Conservation (phyloP, 2,797 vertebrate species). For the Anabas testudineus region DNA sequence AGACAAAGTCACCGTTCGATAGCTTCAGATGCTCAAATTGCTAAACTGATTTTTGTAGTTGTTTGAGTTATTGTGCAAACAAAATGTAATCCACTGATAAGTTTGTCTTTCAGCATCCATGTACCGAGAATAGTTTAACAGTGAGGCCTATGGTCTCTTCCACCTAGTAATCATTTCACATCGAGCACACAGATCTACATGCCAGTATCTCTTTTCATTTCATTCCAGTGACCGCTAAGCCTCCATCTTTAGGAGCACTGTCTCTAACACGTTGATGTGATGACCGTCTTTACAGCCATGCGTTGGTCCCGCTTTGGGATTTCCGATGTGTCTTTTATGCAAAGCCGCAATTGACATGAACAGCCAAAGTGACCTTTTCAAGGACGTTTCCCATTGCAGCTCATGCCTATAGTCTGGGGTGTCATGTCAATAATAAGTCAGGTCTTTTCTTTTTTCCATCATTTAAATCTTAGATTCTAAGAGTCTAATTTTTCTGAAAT, state of each 20-base stretch:
- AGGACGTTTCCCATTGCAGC: slow-evolving; percentile 11
- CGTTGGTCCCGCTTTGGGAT: slow-evolving; percentile 15
- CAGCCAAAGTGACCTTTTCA: slow-evolving; percentile 60
- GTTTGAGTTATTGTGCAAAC: slow-evolving; percentile 6
- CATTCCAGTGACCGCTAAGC: slow-evolving; percentile 4
- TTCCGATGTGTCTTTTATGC: slow-evolving; percentile 49
- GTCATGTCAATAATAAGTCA: slow-evolving; percentile 15
- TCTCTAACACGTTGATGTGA: slow-evolving; percentile 34
- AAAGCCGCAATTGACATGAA: slow-evolving; percentile 33
- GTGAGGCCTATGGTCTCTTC: neutral
- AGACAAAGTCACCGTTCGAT: slow-evolving; percentile 12
- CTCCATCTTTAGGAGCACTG: slow-evolving; percentile 17
- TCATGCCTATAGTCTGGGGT: neutral
- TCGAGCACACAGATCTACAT: neutral
- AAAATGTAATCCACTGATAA: slow-evolving; percentile 21
- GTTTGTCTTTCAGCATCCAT: neutral
- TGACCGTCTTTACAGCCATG: slow-evolving; percentile 27
- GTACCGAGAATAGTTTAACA: neutral
- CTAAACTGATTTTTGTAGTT: slow-evolving; percentile 18
- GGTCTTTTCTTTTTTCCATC: neutral
- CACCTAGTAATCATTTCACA: neutral
- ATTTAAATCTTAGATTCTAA: neutral
- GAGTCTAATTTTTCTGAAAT: neutral
- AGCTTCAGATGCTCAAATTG: slow-evolving; percentile 36
- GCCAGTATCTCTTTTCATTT: neutral